phyloP scores from a whole-genome alignment of 2,888 invertebrate species.

The Xylophagus ater region DNA sequence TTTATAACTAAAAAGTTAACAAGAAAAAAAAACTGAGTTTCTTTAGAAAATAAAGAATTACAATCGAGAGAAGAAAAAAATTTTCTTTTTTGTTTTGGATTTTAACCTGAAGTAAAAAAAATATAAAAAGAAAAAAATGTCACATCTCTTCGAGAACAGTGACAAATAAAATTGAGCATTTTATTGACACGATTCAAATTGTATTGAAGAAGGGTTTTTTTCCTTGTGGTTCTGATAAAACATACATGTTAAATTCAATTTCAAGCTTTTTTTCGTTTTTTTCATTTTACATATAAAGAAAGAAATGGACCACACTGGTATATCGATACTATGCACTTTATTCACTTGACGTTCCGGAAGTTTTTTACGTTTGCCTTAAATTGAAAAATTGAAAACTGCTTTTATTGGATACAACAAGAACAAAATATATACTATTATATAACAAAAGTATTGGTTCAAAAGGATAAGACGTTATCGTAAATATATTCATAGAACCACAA shows the following conservation, averaged over 20 bases:
- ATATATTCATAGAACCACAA: neutral
- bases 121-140: slow-evolving; percentile 20
- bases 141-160: slow-evolving; percentile 23
- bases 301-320: slow-evolving; percentile 4
- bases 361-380: neutral
- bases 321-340: neutral
- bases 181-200: slow-evolving; percentile 25
- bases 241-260: slow-evolving; percentile 2
- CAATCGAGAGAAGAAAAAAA: too few species aligned
- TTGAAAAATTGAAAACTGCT: slow-evolving; percentile 12
- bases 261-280: slow-evolving; percentile 6
- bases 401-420: slow-evolving; percentile 2
- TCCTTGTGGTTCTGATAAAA: neutral
- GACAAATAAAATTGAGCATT: slow-evolving; percentile 25
- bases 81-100: too few species aligned
- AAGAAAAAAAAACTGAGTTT: too few species aligned
- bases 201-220: slow-evolving; percentile 19
- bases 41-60: too few species aligned
- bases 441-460: too few species aligned
- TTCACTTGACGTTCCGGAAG: too few species aligned
- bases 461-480: too few species aligned
- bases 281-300: slow-evolving; percentile 7
- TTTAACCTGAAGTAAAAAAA: too few species aligned
- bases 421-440: neutral
- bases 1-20: too few species aligned